Percentiles rank a stretch among this genome's conserved stretches.
phyloP scores from a whole-genome alignment of 1,140 invertebrate genomes.

The Cecropterus lyciades region DNA sequence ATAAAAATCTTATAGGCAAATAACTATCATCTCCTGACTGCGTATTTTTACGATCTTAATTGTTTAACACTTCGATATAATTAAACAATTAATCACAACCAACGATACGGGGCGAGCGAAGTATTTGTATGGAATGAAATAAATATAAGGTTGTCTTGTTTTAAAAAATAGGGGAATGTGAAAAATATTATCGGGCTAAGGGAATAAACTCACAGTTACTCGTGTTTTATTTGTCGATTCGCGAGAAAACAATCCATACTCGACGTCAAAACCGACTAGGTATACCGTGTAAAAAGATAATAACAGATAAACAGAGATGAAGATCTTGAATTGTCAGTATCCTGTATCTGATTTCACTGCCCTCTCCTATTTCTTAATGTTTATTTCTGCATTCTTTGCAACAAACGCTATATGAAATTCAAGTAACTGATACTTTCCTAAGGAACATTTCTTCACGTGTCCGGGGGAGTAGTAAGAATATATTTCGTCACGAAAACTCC shows the following conservation, averaged over 20 bases:
- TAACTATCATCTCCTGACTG: too few relatives aligned
- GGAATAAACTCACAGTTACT: conserved; percentile 19
- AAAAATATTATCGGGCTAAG: conserved; percentile 22
- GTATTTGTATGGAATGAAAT: conserved; percentile 29
- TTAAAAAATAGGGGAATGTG: conserved; percentile 29
- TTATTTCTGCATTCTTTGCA: conserved; percentile 15
- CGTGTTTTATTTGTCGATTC: conserved; percentile 22
- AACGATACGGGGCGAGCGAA: conserved; percentile 13
- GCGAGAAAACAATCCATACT: conserved; percentile 25
- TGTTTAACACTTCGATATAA: conserved; percentile 9
- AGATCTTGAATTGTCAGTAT: conserved; percentile 29
- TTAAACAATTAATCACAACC: conserved; percentile 11
- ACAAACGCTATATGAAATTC: not conserved
- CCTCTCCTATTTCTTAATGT: conserved; percentile 13
- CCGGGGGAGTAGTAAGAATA: too few relatives aligned
- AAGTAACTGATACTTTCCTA: conserved; percentile 4
- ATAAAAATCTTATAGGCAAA: too few relatives aligned
- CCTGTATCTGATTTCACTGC: conserved; percentile 28
- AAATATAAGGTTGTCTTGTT: conserved; percentile 30
- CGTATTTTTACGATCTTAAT: too few relatives aligned
- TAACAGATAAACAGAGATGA: conserved; percentile 28
- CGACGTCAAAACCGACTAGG: conserved; percentile 24
- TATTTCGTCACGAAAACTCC: too few relatives aligned
- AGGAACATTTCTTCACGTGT: not conserved
- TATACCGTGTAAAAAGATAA: conserved; percentile 28